These are phyloP conservation scores for Nothoprocta pentlandii DNA, from an alignment of 2,113 vertebrate species.

Conservation along the genomic window DNA sequence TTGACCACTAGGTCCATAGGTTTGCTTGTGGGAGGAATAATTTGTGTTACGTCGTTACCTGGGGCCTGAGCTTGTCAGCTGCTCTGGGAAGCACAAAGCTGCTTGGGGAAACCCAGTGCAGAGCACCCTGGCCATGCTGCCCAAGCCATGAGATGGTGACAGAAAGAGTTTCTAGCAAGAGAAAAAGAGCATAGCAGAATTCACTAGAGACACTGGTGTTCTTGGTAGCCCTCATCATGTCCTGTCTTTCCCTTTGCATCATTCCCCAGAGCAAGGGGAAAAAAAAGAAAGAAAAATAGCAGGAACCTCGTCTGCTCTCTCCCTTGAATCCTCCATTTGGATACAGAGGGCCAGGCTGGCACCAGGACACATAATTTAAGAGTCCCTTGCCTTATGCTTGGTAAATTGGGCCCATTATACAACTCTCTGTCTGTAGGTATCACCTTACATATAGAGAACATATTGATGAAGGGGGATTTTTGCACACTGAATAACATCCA, in stretches of 20 bases:
- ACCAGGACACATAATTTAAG: not conserved
- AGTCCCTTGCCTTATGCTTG: not conserved
- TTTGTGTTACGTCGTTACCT: fast-evolving
- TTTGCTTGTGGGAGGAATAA: not conserved
- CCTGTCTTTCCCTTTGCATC: not conserved
- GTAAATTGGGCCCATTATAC: not conserved
- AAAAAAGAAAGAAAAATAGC: not conserved
- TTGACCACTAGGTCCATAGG: not conserved
- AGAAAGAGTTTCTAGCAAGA: not conserved
- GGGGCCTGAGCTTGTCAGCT: not conserved
- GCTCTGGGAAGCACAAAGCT: not conserved
- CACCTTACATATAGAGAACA: not conserved
- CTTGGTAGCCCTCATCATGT: not conserved
- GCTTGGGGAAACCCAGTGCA: not conserved
- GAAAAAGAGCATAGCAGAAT: not conserved
- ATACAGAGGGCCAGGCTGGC: not conserved
- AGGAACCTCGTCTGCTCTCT: not conserved
- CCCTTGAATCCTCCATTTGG: not conserved
- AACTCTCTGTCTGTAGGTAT: not conserved
- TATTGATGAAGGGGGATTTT: conserved; percentile 8
- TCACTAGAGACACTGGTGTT: not conserved
- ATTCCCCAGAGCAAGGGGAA: not conserved
- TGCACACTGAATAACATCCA: not conserved
- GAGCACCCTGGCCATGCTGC: not conserved
- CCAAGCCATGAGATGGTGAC: not conserved